Evolutionary conservation across 2,888 invertebrate species (phyloP).

Genomic region (Dryomyza anilis): DNA sequence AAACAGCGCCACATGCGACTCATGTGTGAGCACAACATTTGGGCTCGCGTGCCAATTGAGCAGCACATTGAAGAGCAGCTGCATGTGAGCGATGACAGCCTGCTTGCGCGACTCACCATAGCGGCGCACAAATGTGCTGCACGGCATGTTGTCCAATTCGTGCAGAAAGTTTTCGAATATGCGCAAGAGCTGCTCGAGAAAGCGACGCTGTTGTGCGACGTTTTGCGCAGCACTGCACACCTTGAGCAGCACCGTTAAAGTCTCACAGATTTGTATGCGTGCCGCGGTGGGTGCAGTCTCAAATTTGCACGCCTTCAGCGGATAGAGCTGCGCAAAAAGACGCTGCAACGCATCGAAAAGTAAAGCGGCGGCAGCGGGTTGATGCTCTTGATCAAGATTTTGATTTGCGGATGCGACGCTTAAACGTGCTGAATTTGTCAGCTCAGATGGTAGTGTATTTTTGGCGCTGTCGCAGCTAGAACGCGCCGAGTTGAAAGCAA

Average conservation of each 20-base stretch:
- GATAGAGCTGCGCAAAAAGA: conserved; percentile 44
- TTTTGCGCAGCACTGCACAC: conserved; percentile 43
- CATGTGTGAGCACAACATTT: conserved; percentile 44
- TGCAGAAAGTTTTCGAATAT: conserved; percentile 49
- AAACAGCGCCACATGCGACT: conserved; percentile 40
- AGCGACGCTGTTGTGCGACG: conserved; percentile 41
- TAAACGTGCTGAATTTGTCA: background rate
- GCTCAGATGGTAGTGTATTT: background rate
- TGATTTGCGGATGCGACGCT: background rate
- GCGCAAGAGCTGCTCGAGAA: conserved; percentile 44
- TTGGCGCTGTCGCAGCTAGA: background rate
- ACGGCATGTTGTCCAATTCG: conserved; percentile 44
- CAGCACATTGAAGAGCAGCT: conserved; percentile 47
- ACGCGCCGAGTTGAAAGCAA: no score
- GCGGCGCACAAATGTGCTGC: conserved; percentile 50
- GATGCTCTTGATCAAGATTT: no score
- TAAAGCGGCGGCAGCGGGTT: no score
- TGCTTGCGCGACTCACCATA: conserved; percentile 51
- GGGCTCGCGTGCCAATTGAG: conserved; percentile 51
- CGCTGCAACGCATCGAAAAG: no score
- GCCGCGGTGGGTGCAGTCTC: conserved; percentile 35
- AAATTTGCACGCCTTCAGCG: conserved; percentile 42
- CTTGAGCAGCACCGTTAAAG: conserved; percentile 50
- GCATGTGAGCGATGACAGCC: conserved; percentile 49
- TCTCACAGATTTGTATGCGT: conserved; percentile 48